Conservation (phyloP, 2,113 vertebrate genomes). For the Peromyscus leucopus region DNA sequence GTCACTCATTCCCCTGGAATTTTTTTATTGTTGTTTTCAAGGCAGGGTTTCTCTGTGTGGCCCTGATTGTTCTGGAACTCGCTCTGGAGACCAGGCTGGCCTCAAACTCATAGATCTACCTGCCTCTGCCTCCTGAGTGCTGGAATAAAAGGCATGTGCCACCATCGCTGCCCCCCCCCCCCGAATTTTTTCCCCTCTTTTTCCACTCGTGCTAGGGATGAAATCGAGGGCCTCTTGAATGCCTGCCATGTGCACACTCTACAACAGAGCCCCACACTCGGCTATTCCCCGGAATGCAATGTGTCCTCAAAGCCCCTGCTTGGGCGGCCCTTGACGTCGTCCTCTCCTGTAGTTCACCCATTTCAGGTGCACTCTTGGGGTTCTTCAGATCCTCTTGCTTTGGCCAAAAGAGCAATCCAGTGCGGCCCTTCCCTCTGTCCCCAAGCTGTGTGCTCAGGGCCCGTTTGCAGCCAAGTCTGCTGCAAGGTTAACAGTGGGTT, state of each 20-base stretch:
- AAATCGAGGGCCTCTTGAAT: background rate
- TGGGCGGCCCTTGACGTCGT: background rate
- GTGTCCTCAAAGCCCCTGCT: background rate
- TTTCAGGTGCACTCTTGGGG: background rate
- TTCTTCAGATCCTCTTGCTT: background rate
- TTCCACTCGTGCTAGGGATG: background rate
- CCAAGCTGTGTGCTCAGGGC: background rate
- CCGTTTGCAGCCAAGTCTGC: background rate
- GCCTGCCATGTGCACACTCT: background rate
- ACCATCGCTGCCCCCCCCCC: too few relatives aligned
- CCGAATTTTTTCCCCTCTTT: background rate
- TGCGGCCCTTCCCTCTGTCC: background rate
- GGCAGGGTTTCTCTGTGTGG: too few relatives aligned
- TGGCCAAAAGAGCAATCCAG: background rate
- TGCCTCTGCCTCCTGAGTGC: too few relatives aligned
- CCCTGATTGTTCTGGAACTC: too few relatives aligned
- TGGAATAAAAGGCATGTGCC: too few relatives aligned
- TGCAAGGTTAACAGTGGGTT: background rate
- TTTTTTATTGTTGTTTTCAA: background rate
- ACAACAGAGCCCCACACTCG: background rate
- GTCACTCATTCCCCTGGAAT: background rate
- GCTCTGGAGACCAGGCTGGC: too few relatives aligned
- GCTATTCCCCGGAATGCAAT: background rate
- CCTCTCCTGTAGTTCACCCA: background rate
- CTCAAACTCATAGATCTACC: too few relatives aligned